Percentiles rank a stretch among this genome's conserved stretches.
phyloP scores from a whole-genome alignment of 2,113 vertebrate species.

The Etia nguti region DNA sequence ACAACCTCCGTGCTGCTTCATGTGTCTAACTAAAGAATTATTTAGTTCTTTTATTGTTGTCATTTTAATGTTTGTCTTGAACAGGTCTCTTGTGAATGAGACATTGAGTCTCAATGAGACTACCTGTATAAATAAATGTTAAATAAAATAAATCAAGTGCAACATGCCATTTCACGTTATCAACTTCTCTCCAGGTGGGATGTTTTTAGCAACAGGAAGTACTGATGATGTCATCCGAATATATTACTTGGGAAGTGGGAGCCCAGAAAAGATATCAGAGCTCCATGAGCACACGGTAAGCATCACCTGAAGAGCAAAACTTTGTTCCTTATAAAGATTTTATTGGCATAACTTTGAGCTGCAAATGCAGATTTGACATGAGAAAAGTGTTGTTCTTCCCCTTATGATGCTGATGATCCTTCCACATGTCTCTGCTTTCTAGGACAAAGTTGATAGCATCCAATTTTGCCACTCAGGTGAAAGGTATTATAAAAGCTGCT shows the following conservation, averaged over 20 bases:
- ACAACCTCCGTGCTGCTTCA: neutral
- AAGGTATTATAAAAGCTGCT: constrained; percentile 68
- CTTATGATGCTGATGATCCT: neutral
- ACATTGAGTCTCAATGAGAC: neutral
- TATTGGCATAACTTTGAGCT: neutral
- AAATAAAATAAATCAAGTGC: neutral
- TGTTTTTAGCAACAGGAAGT: constrained; percentile 94
- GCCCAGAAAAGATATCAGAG: constrained; percentile 89
- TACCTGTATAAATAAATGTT: neutral
- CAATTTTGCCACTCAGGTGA: constrained; percentile 91
- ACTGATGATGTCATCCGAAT: constrained; percentile 97
- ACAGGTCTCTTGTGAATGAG: neutral
- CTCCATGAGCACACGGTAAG: constrained; percentile 89
- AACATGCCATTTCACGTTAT: neutral
- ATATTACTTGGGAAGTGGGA: constrained; percentile 92
- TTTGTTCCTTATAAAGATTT: neutral
- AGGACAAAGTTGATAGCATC: constrained; percentile 99
- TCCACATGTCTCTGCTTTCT: neutral
- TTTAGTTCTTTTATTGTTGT: neutral
- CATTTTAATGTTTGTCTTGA: neutral
- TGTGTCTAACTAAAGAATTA: neutral
- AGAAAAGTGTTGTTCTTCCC: neutral
- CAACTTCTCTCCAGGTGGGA: constrained; percentile 80
- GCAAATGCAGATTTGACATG: neutral
- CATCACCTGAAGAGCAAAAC: neutral